phyloP scores from a whole-genome alignment of 2,797 vertebrate genomes.

The Malacoctenus gilli region DNA sequence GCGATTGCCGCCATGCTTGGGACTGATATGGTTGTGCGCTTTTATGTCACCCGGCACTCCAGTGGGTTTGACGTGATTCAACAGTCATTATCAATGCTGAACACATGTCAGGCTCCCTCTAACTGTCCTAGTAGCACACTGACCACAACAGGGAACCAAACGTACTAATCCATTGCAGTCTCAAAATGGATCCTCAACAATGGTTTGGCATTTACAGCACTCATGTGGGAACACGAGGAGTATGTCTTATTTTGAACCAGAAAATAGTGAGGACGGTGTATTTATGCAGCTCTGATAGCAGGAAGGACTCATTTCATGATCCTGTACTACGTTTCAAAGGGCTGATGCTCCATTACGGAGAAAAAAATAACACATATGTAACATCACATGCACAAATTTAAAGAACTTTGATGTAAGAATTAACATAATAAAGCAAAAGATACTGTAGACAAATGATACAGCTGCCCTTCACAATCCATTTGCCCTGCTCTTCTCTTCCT shows the following conservation, averaged over 20 bases:
- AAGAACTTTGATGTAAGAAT: slow-evolving; percentile 18
- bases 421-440: slow-evolving; percentile 35
- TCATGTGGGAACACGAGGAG: slow-evolving; percentile 45
- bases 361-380: slow-evolving; percentile 26
- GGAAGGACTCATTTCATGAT: slow-evolving; percentile 31
- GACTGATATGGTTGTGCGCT: slow-evolving; percentile 72
- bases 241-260: slow-evolving; percentile 49
- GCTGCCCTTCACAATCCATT: slow-evolving; percentile 71
- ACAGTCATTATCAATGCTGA: slow-evolving; percentile 77
- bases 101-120: slow-evolving; percentile 73
- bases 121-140: slow-evolving; percentile 69
- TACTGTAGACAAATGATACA: slow-evolving; percentile 26
- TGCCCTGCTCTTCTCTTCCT: slow-evolving; percentile 52
- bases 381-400: slow-evolving; percentile 11
- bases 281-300: slow-evolving; percentile 40
- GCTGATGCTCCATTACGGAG: slow-evolving; percentile 16
- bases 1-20: slow-evolving; percentile 66
- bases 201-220: slow-evolving; percentile 68
- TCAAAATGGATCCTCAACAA: slow-evolving; percentile 64
- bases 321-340: too few species aligned
- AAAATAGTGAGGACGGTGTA: slow-evolving; percentile 50
- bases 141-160: slow-evolving; percentile 70
- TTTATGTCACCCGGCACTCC: slow-evolving; percentile 66
- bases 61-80: slow-evolving; percentile 64
- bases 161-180: slow-evolving; percentile 60